These are phyloP conservation scores for Procavia capensis DNA, from an alignment of 2,113 vertebrate genomes.

Conservation along the genomic window DNA sequence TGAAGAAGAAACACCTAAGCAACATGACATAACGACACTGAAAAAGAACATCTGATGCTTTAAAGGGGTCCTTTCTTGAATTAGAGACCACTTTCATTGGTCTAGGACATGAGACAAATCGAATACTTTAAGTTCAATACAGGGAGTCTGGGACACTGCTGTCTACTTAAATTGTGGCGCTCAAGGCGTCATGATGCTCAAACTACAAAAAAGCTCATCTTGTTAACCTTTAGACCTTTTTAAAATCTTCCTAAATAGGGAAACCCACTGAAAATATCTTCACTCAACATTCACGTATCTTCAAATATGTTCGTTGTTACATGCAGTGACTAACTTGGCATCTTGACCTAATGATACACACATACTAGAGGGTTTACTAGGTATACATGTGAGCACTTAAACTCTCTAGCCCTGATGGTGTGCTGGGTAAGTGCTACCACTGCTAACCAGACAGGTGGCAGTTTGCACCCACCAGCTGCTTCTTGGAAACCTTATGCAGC, in stretches of 20 bases:
- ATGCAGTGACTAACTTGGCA: conserved; percentile 16
- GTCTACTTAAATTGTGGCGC: background rate
- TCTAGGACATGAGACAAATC: background rate
- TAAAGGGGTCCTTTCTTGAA: background rate
- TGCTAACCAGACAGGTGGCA: no score
- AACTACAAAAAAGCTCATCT: background rate
- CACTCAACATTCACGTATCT: background rate
- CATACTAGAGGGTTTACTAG: background rate
- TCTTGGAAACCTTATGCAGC: no score
- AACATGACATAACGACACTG: background rate
- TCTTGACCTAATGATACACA: conserved; percentile 20
- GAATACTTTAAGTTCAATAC: background rate
- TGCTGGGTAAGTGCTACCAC: no score
- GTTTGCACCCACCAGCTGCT: no score
- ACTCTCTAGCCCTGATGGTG: no score
- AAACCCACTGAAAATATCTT: conserved; percentile 11
- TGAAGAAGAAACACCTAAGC: conserved; percentile 34
- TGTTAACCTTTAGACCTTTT: background rate
- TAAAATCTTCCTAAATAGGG: background rate
- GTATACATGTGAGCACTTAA: conserved; percentile 15
- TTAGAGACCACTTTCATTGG: background rate
- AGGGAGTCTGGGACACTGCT: background rate
- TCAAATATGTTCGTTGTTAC: conserved; percentile 14
- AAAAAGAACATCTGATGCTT: background rate
- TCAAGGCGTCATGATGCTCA: background rate